Conservation (phyloP, 2,797 vertebrate species). For the Molossus molossus region DNA sequence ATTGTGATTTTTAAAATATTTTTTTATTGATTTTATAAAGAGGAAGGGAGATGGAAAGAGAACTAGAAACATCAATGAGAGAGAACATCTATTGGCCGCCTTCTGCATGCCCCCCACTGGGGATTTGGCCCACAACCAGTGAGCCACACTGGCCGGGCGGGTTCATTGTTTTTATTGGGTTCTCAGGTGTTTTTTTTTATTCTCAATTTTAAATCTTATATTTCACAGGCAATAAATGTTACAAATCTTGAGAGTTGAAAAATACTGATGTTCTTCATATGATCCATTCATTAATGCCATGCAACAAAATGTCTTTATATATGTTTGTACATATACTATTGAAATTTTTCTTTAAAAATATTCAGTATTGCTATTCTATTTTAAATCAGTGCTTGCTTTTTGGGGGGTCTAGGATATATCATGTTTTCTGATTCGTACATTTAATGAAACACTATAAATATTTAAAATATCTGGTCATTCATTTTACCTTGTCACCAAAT, state of each 20-base stretch:
- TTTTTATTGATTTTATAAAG: too few species aligned
- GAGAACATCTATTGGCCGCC: too few species aligned
- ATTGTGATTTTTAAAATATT: background rate
- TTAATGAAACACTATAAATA: slow-evolving; percentile 5
- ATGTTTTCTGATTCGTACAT: background rate
- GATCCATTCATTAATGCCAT: background rate
- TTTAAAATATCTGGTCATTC: slow-evolving; percentile 30
- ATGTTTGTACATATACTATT: background rate
- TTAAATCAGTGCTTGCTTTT: background rate
- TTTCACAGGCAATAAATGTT: slow-evolving; percentile 11
- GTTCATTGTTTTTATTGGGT: background rate
- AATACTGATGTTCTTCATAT: background rate
- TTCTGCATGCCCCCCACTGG: too few species aligned
- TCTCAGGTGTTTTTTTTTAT: too few species aligned
- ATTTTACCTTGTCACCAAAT: background rate
- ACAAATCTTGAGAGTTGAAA: slow-evolving; percentile 23
- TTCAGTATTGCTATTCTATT: background rate
- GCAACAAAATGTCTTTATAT: background rate
- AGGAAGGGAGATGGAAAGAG: too few species aligned
- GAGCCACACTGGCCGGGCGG: too few species aligned
- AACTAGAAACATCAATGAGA: too few species aligned
- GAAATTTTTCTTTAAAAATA: slow-evolving; percentile 36
- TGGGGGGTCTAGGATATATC: background rate
- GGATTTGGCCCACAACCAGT: too few species aligned
- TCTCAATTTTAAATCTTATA: background rate